Percentiles rank a stretch among this genome's conserved stretches.
phyloP scores from a whole-genome alignment of 2,797 vertebrate genomes.

The Chaetophractus vellerosus region DNA sequence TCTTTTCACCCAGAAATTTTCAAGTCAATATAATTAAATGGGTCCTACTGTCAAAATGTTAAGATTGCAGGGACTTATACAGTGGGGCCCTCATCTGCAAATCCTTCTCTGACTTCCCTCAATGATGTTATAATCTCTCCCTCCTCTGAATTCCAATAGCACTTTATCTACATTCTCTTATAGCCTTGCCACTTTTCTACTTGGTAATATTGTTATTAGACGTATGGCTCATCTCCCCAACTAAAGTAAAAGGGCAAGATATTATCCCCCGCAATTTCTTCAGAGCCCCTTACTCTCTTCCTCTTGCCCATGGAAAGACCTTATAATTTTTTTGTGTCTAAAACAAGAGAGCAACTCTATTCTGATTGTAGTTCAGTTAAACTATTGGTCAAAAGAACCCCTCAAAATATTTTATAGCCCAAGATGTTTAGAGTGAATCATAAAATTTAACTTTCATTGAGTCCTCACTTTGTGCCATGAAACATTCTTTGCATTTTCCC shows the following conservation, averaged over 20 bases:
- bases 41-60: slow-evolving; percentile 47
- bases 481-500: not conserved
- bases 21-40: slow-evolving; percentile 9
- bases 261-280: not conserved
- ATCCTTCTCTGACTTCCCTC: slow-evolving; percentile 6
- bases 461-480: not conserved
- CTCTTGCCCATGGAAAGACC: not conserved
- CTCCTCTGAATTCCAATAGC: not conserved
- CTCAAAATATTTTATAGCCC: not conserved
- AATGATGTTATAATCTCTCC: not conserved
- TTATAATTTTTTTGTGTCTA: not conserved
- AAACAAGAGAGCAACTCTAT: not conserved
- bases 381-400: not conserved
- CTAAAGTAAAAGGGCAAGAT: not conserved
- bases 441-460: not conserved
- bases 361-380: not conserved
- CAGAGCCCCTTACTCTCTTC: not conserved
- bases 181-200: not conserved
- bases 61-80: not conserved
- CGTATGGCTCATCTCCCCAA: not conserved
- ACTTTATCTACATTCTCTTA: not conserved
- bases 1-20: slow-evolving; percentile 50
- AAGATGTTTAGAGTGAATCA: not conserved
- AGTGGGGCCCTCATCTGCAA: not conserved
- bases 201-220: not conserved